These are phyloP conservation scores for Uria lomvia DNA, from an alignment of 2,113 vertebrate genomes.

Conservation along the genomic window DNA sequence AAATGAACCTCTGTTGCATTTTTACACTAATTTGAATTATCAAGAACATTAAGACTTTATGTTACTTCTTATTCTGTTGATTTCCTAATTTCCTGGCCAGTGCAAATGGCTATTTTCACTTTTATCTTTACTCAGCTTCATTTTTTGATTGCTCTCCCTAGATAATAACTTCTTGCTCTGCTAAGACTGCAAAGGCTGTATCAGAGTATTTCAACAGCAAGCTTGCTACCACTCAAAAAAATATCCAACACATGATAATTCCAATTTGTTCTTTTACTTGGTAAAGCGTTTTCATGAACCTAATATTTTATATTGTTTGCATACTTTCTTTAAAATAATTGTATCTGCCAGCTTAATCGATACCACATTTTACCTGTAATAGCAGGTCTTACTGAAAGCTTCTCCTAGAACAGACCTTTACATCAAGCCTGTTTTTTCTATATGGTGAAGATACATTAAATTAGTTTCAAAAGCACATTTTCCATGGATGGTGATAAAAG, in stretches of 20 bases:
- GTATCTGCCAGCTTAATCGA: background rate
- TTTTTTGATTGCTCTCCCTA: background rate
- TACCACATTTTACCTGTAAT: background rate
- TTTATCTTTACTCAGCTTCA: background rate
- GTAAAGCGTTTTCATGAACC: background rate
- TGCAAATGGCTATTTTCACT: background rate
- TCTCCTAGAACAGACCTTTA: background rate
- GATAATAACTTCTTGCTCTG: background rate
- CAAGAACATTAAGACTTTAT: background rate
- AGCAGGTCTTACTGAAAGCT: background rate
- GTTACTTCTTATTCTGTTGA: background rate
- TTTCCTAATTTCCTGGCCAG: background rate
- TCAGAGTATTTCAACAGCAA: background rate
- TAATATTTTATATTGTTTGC: background rate
- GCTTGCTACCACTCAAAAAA: background rate
- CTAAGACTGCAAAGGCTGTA: background rate
- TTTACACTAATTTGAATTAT: background rate
- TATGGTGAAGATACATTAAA: background rate
- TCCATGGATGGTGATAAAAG: background rate
- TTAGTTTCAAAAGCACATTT: background rate
- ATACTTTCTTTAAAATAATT: background rate
- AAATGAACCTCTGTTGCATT: background rate
- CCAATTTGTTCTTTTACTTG: background rate
- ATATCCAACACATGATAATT: background rate
- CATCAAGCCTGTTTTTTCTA: background rate